A percentile compares a stretch with the other conserved stretches of the same genome.
These are phyloP conservation scores for Hirtodrosophila cameraria DNA, from an alignment of 2,888 invertebrate genomes.

Conservation along the genomic window DNA sequence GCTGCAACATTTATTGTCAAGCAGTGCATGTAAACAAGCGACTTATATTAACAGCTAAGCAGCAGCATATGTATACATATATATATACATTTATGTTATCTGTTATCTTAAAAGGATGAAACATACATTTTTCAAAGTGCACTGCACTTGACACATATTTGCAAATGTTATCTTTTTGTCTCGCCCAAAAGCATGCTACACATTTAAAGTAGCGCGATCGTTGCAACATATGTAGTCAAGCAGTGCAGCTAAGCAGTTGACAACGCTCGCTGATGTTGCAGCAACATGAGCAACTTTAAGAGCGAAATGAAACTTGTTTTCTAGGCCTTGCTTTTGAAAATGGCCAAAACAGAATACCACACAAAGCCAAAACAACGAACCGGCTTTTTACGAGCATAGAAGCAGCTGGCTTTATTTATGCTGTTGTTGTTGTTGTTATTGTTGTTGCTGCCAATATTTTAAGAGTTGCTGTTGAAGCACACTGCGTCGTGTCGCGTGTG, in stretches of 20 bases:
- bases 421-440: too few relatives aligned
- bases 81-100: too few relatives aligned
- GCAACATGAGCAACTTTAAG: slow-evolving; percentile 55
- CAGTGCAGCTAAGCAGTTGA: neutral
- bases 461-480: slow-evolving; percentile 31
- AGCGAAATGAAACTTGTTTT: slow-evolving; percentile 52
- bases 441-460: too few relatives aligned
- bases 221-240: neutral
- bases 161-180: neutral
- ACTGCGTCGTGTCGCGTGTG: slow-evolving; percentile 8
- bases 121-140: too few relatives aligned
- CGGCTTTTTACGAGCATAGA: slow-evolving; percentile 64
- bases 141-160: too few relatives aligned
- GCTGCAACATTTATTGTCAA: too few relatives aligned
- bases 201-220: neutral
- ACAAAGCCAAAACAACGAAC: slow-evolving; percentile 52
- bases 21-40: too few relatives aligned
- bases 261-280: slow-evolving; percentile 47
- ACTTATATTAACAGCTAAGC: too few relatives aligned
- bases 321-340: slow-evolving; percentile 4
- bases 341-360: slow-evolving; percentile 35
- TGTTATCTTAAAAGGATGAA: too few relatives aligned
- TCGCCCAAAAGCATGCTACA: slow-evolving; percentile 35
- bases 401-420: slow-evolving; percentile 33
- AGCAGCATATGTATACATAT: too few relatives aligned